These are phyloP conservation scores for Syrista parreyssii DNA, from an alignment of 2,888 invertebrate genomes.

Conservation along the genomic window DNA sequence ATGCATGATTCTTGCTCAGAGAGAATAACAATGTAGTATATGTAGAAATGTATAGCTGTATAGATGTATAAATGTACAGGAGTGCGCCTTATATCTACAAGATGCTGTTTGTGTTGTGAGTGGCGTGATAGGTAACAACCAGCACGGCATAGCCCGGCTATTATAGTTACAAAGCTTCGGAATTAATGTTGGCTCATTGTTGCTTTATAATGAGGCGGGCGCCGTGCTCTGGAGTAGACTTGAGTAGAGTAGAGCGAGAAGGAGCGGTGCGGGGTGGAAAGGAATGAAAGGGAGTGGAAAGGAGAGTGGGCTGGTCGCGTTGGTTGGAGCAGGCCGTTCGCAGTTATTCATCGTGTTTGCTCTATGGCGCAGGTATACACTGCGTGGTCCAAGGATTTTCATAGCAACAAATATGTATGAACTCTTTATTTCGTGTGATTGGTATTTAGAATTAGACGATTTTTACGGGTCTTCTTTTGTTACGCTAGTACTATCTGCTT, in stretches of 20 bases:
- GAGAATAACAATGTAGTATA: background rate
- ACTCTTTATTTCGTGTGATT: background rate
- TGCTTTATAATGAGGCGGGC: constrained; percentile 1
- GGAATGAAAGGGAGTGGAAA: background rate
- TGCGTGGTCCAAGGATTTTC: background rate
- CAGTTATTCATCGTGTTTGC: background rate
- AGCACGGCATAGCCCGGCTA: background rate
- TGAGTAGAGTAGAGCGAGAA: background rate
- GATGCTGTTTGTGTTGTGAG: constrained; percentile 4
- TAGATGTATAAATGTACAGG: background rate
- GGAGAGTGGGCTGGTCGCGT: background rate
- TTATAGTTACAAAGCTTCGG: constrained; percentile 1
- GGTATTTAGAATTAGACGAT: background rate
- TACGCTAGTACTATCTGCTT: background rate
- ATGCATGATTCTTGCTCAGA: background rate
- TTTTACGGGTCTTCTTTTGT: background rate
- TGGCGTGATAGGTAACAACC: background rate
- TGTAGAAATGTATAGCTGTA: background rate
- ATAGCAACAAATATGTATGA: background rate
- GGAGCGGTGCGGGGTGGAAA: background rate
- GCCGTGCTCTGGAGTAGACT: background rate
- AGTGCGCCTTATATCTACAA: constrained; percentile 1
- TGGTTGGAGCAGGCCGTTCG: background rate
- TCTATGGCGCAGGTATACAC: background rate
- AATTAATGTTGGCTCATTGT: constrained; percentile 7